Conservation (phyloP, 2,888 invertebrate species). For the Microctonus brassicae region DNA sequence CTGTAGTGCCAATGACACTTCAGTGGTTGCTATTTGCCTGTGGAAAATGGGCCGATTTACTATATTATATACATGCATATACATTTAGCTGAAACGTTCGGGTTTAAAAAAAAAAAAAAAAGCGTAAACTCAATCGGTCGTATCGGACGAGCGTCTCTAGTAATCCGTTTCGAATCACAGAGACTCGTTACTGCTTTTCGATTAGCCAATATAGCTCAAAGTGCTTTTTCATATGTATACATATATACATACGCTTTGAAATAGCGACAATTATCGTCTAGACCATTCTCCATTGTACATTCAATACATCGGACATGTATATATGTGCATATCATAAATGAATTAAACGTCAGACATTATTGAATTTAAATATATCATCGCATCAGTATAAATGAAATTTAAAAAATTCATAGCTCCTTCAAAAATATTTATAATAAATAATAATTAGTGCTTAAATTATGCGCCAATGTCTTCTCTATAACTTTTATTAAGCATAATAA, state of each 20-base stretch:
- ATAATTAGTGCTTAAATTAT: no score
- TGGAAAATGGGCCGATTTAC: neutral
- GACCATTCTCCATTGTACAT: slow-evolving; percentile 4
- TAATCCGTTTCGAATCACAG: slow-evolving; percentile 23
- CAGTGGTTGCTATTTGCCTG: neutral
- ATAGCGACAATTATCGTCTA: neutral
- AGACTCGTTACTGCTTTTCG: slow-evolving; percentile 26
- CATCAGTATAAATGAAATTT: no score
- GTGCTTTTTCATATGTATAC: slow-evolving; percentile 9
- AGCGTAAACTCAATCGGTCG: slow-evolving; percentile 23
- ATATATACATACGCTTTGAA: neutral
- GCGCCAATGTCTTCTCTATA: neutral
- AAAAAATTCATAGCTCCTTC: no score
- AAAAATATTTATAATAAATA: no score
- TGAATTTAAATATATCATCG: no score
- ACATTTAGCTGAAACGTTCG: neutral
- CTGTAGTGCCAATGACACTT: neutral
- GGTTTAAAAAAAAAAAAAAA: no score
- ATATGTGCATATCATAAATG: no score
- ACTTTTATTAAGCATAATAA: no score
- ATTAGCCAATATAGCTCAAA: slow-evolving; percentile 21
- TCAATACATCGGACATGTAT: no score
- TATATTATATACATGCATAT: neutral
- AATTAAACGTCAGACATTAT: no score
- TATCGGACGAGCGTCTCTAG: slow-evolving; percentile 10